Conservation (phyloP, 1,140 invertebrate species). For the Amphibalanus amphitrite region DNA sequence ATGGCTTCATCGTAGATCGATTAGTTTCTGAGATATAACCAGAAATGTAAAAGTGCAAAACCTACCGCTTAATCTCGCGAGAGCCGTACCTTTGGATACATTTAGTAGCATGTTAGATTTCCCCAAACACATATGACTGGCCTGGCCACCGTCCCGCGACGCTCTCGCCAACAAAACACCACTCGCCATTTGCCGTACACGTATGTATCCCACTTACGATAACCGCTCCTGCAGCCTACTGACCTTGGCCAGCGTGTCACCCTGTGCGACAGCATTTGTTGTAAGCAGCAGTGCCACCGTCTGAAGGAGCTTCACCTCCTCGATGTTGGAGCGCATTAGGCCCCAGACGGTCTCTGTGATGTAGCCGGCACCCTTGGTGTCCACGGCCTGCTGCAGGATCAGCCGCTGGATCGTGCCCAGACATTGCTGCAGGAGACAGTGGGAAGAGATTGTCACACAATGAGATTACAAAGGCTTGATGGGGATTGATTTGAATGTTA, state of each 20-base stretch:
- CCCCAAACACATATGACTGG: slow-evolving; percentile 10
- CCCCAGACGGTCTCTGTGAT: slow-evolving; percentile 85
- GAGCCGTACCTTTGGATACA: too few species aligned
- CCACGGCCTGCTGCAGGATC: slow-evolving; percentile 40
- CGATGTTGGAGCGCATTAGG: slow-evolving; percentile 75
- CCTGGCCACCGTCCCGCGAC: not conserved
- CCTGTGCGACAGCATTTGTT: slow-evolving; percentile 81
- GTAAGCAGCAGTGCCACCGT: slow-evolving; percentile 86
- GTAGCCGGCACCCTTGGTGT: slow-evolving; percentile 72
- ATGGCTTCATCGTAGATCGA: too few species aligned
- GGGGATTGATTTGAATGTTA: too few species aligned
- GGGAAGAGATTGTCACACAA: not conserved
- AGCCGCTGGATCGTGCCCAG: slow-evolving; percentile 60
- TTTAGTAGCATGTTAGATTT: not conserved
- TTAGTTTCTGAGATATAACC: too few species aligned
- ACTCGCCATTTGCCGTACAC: not conserved
- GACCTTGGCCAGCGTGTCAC: slow-evolving; percentile 78
- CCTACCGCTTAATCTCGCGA: too few species aligned
- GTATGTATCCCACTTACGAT: not conserved
- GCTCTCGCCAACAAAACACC: too few species aligned
- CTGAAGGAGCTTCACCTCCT: slow-evolving; percentile 92
- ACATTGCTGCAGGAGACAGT: slow-evolving; percentile 49
- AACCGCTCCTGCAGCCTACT: slow-evolving; percentile 16
- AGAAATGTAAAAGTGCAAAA: too few species aligned
- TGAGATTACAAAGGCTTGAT: slow-evolving; percentile 3